Evolutionary conservation across 2,113 vertebrate species (phyloP), one percentile per base, ranked within the genome.

Genomic region (Onychostoma macrolepis): DNA sequence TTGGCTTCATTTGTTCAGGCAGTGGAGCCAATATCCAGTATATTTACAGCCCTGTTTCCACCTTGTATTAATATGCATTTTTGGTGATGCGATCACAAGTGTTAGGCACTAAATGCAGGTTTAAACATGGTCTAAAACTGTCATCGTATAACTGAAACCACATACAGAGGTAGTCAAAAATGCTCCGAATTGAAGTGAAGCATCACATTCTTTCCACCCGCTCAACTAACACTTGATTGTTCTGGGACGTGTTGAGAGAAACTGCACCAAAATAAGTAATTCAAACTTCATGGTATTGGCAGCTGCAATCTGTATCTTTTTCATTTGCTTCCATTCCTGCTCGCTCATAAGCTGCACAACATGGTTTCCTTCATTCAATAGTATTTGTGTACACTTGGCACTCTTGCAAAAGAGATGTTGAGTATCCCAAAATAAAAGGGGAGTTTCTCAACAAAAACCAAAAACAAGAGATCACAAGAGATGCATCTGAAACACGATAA

Each of bases 11-110:
- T n/a, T 82, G 38, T 67, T 82, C n/a, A 67, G 36, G 58, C 58
- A 67, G 79, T 65, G 79, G 61, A 81, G 58, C 63, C 36, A 65
- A 30, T 43, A 65, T 43, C 80, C 41, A 43, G 13, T 45, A 45
- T 19, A 30, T 65, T 41, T 30, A 8, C 13, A 0, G 24, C n/a
- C 74, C 13, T 76, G 74, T 76, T 45, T 76, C 71, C 38, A 76
- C 3, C 24, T 76, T 43, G 72, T 45, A 1, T 45, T 75, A 75
- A 26, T 6, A 75, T 75, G 36, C 5, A 26, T 75, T 45, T 75
- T 2, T 45, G 36, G 21, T 41, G 36, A 38, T 6, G 4, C 24
- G 4, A 72, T 72, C 36, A 28, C 12, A 45, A 48, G n/a, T 26
- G 38, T 75, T 43, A 41, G 6, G 72, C 72, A 2, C 24, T 24